phyloP scores from a whole-genome alignment of 2,888 invertebrate species.

The Diarsia rubi region DNA sequence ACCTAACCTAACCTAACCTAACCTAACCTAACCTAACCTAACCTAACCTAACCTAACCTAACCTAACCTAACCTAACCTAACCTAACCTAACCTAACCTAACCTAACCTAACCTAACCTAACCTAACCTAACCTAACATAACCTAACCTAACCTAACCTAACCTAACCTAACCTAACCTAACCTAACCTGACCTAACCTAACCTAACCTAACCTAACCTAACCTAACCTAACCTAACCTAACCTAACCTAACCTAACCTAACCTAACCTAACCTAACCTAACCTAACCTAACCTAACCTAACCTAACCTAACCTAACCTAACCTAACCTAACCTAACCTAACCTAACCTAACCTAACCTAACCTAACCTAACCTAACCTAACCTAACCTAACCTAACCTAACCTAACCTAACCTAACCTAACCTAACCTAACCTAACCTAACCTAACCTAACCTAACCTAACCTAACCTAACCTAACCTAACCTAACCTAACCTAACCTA shows the following conservation, averaged over 20 bases:
- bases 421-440: slow-evolving; percentile 32
- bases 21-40: no score
- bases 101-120: slow-evolving; percentile 61
- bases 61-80: slow-evolving; percentile 59
- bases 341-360: slow-evolving; percentile 42
- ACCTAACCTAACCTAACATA: no score
- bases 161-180: no score
- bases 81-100: slow-evolving; percentile 61
- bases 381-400: slow-evolving; percentile 54
- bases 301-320: slow-evolving; percentile 44
- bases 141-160: no score
- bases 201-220: slow-evolving; percentile 11
- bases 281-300: slow-evolving; percentile 36
- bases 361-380: slow-evolving; percentile 47
- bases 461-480: no score
- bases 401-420: slow-evolving; percentile 56
- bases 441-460: no score
- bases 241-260: slow-evolving; percentile 44
- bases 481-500: no score
- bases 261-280: slow-evolving; percentile 35
- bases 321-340: slow-evolving; percentile 28
- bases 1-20: not conserved
- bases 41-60: slow-evolving; percentile 43
- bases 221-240: slow-evolving; percentile 56
- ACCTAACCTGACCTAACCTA: no score